Evolutionary conservation across 2,113 vertebrate species (phyloP), one percentile per base, ranked within the genome.

Genomic region (Zosterops hypoxanthus): DNA sequence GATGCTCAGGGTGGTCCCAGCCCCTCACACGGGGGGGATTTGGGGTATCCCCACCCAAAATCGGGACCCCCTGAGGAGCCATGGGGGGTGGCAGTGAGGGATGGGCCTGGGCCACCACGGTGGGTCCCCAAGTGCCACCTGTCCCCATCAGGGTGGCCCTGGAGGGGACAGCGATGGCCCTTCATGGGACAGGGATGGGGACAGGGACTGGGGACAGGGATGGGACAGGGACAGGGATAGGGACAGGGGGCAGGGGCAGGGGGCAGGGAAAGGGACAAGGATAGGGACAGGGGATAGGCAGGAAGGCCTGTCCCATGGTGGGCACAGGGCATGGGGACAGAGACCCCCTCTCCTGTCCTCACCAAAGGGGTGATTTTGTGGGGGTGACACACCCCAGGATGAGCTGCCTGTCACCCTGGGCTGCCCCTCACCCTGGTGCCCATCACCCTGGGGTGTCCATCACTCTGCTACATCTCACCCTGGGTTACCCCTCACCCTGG

Each of bases 51-150:
- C 42, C 88, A 70, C 60, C 76, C 66, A 24, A 72, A 91, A 86
- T 14, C 4, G 0, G 2, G 29, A 12, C 39, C 39, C 39, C 6
- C 28, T 0, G 1, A 21, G 36, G 47, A 23, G n/a, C n/a, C n/a
- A n/a, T n/a, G 44, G 8, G 57, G 57, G 47, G 1, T 46, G 85
- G 85, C 85, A 42, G 12, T 1, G 63, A 12, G 39, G 3, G 68
- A 39, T 9, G 14, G 1, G 50, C 19, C 8, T 0, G 5, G 18
- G 11, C 29, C 53, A 55, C 3, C 53, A 33, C 53, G 21, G 53
- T 12, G 11, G 64, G 36, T 49, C 25, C 50, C 50, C 59, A 12
- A 26, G 3, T 49, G 68, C 8, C 91, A 16, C 66, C 66, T 14
- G 22, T 33, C 28, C 23, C 55, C 31, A 9, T 22, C 31, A 14